phyloP scores from a whole-genome alignment of 2,888 invertebrate species.

The Arrhopalites spinosus region DNA sequence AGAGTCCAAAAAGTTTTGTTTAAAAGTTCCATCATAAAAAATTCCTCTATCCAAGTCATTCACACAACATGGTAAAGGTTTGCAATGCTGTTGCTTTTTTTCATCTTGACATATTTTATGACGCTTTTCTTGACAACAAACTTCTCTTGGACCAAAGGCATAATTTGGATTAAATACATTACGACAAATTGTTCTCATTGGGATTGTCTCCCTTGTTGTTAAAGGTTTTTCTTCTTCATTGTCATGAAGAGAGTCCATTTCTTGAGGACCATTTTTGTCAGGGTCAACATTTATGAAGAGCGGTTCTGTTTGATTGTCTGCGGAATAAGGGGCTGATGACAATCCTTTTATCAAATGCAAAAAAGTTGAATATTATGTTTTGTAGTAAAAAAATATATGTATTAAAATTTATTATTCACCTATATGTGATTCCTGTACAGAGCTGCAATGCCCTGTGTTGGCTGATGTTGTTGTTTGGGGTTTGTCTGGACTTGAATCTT shows the following conservation, averaged over 20 bases:
- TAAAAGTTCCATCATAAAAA: constrained; percentile 19
- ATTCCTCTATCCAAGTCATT: constrained; percentile 8
- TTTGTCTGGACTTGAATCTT: not conserved
- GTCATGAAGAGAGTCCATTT: not conserved
- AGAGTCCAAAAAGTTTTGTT: not conserved
- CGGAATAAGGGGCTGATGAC: no score
- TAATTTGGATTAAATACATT: constrained; percentile 22
- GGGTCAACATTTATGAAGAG: no score
- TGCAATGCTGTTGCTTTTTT: not conserved
- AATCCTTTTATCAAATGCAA: no score
- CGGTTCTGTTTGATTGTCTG: no score
- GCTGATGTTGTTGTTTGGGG: no score
- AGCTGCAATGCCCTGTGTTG: not conserved
- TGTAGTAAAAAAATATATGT: no score
- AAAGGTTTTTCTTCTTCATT: not conserved
- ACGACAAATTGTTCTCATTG: not conserved
- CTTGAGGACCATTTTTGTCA: no score
- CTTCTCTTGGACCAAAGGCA: constrained; percentile 18
- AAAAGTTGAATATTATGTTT: no score
- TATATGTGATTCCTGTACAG: not conserved
- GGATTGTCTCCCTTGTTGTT: not conserved
- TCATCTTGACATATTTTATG: not conserved
- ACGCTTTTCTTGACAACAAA: constrained; percentile 4
- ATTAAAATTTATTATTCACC: no score
- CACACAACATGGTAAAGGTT: not conserved